Evolutionary conservation across 92 coral and sea anemone species (phyloP), one percentile per base, ranked within the genome.

Genomic region (Heteractis magnifica): DNA sequence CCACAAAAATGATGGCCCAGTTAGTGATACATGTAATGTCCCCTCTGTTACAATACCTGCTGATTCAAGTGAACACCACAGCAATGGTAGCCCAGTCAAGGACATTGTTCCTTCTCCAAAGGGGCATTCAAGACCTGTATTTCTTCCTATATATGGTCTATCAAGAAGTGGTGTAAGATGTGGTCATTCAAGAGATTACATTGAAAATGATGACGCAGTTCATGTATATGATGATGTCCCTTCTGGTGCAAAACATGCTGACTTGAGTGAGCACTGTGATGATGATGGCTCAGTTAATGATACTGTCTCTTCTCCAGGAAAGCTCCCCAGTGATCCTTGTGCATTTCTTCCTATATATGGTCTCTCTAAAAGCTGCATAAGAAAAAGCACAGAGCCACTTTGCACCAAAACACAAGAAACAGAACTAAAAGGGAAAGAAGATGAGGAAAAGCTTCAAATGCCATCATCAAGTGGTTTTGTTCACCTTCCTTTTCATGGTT

Each of bases 311-410:
- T 5, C 73, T 68, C 14, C 48, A 26, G 73, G 8, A 26, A 68
- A 26, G 49, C 44, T n/a, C 3, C 44, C 0, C 49, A 68, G 73
- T 68, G 26, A 68, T 48, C 49, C 48, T 5, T 23, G 73, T 26
- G 10, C 73, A 68, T 68, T 68, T 26, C 73, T 68, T 68, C 73
- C 73, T 10, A 68, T 68, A 68, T 68, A 68, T 68, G 73, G 73
- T 21, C 50, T 68, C 49, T 68, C 73, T 23, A 68, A 23, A 23
- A 6, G 15, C 49, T 20, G 49, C 18, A 20, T 68, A 26, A 68
- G 73, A 20, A 68, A 48, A 20, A 68, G 9, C 4, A 8, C 73
- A 68, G 12, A 21, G 44, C 49, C 15, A 68, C 14, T 68, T 68
- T 7, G 14, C 48, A 68, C 48, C 26, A 26, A 6, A 10, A 26